Evolutionary conservation across 2,888 invertebrate genomes (phyloP).

Genomic region (Asteroscopus sphinx): DNA sequence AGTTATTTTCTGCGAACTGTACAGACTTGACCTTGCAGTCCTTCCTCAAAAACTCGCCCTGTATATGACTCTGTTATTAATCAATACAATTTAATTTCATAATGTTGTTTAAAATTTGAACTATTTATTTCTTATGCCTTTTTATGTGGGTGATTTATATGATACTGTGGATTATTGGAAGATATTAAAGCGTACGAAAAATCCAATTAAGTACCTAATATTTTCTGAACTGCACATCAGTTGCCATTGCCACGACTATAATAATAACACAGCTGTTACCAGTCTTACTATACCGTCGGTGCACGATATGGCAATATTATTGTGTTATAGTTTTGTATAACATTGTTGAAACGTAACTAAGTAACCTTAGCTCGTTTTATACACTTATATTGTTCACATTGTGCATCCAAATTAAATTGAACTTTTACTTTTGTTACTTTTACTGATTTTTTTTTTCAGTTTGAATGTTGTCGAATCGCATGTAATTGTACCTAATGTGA

Average conservation of each 20-base stretch:
- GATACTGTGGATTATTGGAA: constrained; percentile 33
- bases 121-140: constrained; percentile 1
- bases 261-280: constrained; percentile 31
- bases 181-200: not conserved
- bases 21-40: no score
- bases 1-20: no score
- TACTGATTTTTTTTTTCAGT: constrained; percentile 15
- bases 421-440: constrained; percentile 63
- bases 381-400: constrained; percentile 55
- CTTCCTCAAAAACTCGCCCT: no score
- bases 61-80: not conserved
- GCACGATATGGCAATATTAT: constrained; percentile 57
- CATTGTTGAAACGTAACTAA: constrained; percentile 36
- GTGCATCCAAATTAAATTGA: constrained; percentile 62
- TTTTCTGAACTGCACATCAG: constrained; percentile 6
- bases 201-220: constrained; percentile 1
- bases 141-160: not conserved
- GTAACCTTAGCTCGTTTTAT: constrained; percentile 28
- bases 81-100: not conserved
- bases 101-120: not conserved
- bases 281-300: constrained; percentile 21
- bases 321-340: constrained; percentile 30
- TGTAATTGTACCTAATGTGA: constrained; percentile 12
- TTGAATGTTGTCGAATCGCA: constrained; percentile 7
- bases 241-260: constrained; percentile 7